Base-by-base conservation (phyloP, 2,888 invertebrate species). In the Suillia variegata region DNA sequence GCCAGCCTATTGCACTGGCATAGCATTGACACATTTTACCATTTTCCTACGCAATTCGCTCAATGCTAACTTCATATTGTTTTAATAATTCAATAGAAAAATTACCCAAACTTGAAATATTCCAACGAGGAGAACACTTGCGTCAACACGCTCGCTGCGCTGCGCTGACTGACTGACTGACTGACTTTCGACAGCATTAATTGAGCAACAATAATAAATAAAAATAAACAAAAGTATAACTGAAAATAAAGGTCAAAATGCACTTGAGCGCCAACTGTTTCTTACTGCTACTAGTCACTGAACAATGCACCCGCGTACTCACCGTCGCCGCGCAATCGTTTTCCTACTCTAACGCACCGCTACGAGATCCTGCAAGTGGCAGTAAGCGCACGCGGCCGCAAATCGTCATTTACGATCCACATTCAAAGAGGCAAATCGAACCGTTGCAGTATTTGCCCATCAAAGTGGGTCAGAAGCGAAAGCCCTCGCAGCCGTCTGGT, bases 401-500 rank as follows among this genome's bases (percentile, higher is more conserved):
- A 20, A 5, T 45, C 18, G 13, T 45, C 45, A 17, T 45, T 13
- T 45, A 45, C 45, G 45, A 45, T 45, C 45, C 45, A 3, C 17
- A 17, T 5, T 18, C 45, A 2, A 20, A 20, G 6, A 4, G 45
- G 18, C 45, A 45, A 20, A 3, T 45, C 18, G 18, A 45, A 20
- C 45, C 45, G 6, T 13, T 45, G 5, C 13, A 8, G 4, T 38
- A 13, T n/a, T n/a, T 38, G 38, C 38, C 38, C 38, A 38, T 38
- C 38, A 4, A 13, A n/a, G 4, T n/a, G 38, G 38, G 38, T n/a
- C 6, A 38, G 3, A 38, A 38, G 38, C 6, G 38, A 4, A 8
- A n/a, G n/a, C 38, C 38, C 38, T 13, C 38, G 38, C 38, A 38
- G 38, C 38, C 38, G 6, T 26, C 26, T 6, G 64, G 67, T 8